These are phyloP conservation scores for Phalanger gymnotis DNA, from an alignment of 2,797 vertebrate genomes.

Conservation along the genomic window DNA sequence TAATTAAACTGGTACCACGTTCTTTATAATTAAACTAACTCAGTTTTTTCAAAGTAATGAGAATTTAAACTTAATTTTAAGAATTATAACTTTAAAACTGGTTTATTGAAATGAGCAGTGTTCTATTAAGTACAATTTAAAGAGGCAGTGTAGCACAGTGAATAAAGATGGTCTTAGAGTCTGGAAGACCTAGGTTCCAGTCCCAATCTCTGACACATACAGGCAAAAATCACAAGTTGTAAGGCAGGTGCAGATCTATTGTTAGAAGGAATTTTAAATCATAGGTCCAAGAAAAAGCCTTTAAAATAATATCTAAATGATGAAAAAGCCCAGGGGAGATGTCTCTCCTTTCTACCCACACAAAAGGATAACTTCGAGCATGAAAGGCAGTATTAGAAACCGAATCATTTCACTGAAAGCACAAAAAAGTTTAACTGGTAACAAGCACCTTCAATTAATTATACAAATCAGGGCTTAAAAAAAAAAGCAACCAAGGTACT, in stretches of 20 bases:
- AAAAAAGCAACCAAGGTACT: conserved; percentile 81
- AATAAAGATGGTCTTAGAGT: background rate
- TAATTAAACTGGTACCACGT: background rate
- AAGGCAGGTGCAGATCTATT: background rate
- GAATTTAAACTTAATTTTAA: background rate
- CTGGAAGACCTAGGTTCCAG: background rate
- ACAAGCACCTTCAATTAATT: conserved; percentile 14
- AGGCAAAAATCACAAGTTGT: background rate
- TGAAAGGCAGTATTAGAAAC: background rate
- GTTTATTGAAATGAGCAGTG: background rate
- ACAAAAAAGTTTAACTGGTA: conserved; percentile 18
- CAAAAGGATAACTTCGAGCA: background rate
- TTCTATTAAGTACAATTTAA: background rate
- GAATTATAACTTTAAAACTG: background rate
- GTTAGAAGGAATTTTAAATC: background rate
- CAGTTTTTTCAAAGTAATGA: background rate
- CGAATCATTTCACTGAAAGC: conserved; percentile 29
- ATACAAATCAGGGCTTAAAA: background rate
- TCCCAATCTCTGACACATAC: background rate
- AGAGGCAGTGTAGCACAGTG: background rate
- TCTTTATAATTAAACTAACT: background rate
- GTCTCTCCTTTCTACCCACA: background rate
- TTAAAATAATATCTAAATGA: no score
- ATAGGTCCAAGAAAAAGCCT: background rate
- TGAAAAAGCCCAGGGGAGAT: background rate